Percentiles rank a stretch among this genome's conserved stretches.
Evolutionary conservation across 2,888 invertebrate species (phyloP).

Genomic region (Ormyrus labotus): DNA sequence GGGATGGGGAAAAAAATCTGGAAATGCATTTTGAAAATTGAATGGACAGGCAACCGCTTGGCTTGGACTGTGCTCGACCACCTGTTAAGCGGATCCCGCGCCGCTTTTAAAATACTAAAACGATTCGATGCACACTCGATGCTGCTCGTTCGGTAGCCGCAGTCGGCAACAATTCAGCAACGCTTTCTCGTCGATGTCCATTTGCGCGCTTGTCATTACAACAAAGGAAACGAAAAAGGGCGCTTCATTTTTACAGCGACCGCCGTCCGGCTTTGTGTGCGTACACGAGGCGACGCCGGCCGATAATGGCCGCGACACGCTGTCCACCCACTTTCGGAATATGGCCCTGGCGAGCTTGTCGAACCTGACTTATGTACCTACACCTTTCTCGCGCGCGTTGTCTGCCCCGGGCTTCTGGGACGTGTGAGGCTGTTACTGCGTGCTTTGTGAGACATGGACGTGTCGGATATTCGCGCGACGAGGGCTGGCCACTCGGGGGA

Average conservation of each 20-base stretch:
- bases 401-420: neutral
- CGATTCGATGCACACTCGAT: neutral
- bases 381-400: neutral
- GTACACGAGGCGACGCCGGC: neutral
- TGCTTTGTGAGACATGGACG: neutral
- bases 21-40: too few relatives aligned
- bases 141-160: neutral
- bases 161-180: too few relatives aligned
- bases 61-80: neutral
- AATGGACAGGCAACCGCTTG: neutral
- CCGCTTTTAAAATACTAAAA: neutral
- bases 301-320: slow-evolving; percentile 45
- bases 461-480: too few relatives aligned
- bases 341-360: slow-evolving; percentile 47
- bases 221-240: neutral
- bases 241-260: neutral
- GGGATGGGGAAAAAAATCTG: too few relatives aligned
- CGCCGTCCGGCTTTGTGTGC: neutral
- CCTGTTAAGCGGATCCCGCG: neutral
- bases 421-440: neutral
- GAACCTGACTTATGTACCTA: slow-evolving; percentile 51
- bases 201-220: too few relatives aligned
- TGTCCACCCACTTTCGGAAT: slow-evolving; percentile 42
- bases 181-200: too few relatives aligned
- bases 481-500: too few relatives aligned